phyloP scores from a whole-genome alignment of 2,888 invertebrate species.

The Diarsia dahlii region DNA sequence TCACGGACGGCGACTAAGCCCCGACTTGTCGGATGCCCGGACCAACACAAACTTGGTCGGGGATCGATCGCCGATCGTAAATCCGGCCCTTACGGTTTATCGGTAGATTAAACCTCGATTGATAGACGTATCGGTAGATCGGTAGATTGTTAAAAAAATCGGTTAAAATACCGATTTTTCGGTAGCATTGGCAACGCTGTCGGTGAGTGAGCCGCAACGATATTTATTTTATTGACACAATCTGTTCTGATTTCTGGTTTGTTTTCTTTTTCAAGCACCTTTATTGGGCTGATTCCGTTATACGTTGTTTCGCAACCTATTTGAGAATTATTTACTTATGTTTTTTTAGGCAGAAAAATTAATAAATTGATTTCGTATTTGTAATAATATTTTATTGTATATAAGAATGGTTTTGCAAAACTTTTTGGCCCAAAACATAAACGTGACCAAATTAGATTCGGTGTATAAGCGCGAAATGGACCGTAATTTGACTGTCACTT shows the following conservation, averaged over 20 bases:
- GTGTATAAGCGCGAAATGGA: conserved; percentile 26
- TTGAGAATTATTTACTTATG: background rate
- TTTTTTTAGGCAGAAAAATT: background rate
- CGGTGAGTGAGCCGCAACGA: conserved; percentile 32
- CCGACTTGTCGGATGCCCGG: no score
- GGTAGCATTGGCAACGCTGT: no score
- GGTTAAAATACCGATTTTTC: no score
- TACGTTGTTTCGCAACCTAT: background rate
- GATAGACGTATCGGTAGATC: no score
- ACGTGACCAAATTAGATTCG: background rate
- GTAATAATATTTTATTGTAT: background rate
- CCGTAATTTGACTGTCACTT: background rate
- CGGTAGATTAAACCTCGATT: no score
- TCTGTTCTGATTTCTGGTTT: conserved; percentile 15
- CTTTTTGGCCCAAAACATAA: background rate
- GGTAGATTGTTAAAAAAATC: no score
- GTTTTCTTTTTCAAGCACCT: conserved; percentile 53
- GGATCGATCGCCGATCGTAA: no score
- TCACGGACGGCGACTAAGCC: no score
- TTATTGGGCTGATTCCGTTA: conserved; percentile 3
- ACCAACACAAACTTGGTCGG: no score
- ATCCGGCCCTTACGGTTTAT: no score
- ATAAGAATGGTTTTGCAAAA: background rate
- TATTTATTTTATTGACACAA: conserved; percentile 50
- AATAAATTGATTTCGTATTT: background rate